These are phyloP conservation scores for Coreius guichenoti DNA, from an alignment of 2,797 vertebrate genomes.

Conservation along the genomic window DNA sequence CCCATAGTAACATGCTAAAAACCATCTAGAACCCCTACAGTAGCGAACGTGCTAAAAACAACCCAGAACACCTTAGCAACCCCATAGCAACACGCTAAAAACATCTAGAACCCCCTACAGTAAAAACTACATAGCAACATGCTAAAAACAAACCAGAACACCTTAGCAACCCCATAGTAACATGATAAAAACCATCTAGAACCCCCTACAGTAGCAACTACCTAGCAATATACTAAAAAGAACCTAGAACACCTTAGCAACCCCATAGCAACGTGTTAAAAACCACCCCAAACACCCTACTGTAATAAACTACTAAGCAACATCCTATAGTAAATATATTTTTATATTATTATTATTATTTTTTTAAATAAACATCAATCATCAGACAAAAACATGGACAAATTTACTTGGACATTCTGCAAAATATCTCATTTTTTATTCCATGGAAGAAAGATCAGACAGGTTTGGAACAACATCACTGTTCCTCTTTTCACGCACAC, in stretches of 20 bases:
- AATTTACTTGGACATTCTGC: not conserved
- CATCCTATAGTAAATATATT: no score
- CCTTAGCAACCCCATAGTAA: not conserved
- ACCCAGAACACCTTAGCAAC: not conserved
- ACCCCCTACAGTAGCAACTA: not conserved
- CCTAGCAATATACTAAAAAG: not conserved
- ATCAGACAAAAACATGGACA: not conserved
- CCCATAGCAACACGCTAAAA: not conserved
- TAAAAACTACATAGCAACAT: not conserved
- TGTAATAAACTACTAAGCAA: no score
- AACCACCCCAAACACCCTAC: no score
- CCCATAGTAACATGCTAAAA: not conserved
- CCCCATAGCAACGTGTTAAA: not conserved
- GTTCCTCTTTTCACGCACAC: not conserved
- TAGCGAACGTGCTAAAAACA: not conserved
- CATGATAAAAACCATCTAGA: not conserved
- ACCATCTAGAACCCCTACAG: not conserved
- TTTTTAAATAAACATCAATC: not conserved
- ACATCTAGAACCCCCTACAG: not conserved
- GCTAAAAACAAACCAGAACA: not conserved
- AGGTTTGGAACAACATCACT: not conserved
- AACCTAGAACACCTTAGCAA: not conserved
- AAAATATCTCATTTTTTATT: not conserved
- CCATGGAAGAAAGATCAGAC: not conserved
- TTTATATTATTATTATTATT: no score